Evolutionary conservation across 2,888 invertebrate genomes (phyloP).

Genomic region (Heliconius cydno): DNA sequence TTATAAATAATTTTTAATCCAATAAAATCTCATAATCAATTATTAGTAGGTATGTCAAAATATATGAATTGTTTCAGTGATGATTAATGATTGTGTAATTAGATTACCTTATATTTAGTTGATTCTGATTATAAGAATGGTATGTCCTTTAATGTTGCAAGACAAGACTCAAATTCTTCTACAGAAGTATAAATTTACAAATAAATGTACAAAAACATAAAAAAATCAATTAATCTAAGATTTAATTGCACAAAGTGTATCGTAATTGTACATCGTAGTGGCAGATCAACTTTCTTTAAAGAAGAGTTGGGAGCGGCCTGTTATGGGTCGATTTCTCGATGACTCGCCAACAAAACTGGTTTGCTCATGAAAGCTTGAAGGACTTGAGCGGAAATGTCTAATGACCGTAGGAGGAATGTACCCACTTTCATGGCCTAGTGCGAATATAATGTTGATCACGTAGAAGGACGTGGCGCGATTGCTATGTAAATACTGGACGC

Average conservation of each 20-base stretch:
- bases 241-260: constrained; percentile 43
- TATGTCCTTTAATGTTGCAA: background rate
- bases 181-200: background rate
- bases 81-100: too few relatives aligned
- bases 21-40: too few relatives aligned
- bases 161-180: background rate
- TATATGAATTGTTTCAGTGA: too few relatives aligned
- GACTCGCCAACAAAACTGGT: constrained; percentile 71
- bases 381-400: constrained; percentile 63
- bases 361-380: constrained; percentile 60
- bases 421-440: constrained; percentile 67
- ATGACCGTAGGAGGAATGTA: constrained; percentile 61
- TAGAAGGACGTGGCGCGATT: constrained; percentile 33
- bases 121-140: background rate
- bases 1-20: too few relatives aligned
- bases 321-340: constrained; percentile 73
- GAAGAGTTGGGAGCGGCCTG: constrained; percentile 53
- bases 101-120: too few relatives aligned
- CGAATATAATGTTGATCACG: constrained; percentile 49
- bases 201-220: constrained; percentile 1
- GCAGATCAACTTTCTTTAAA: constrained; percentile 53
- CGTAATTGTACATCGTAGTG: constrained; percentile 46
- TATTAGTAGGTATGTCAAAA: too few relatives aligned
- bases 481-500: constrained; percentile 26
- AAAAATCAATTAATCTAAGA: constrained; percentile 22